Percentiles rank a stretch among this genome's conserved stretches.
These are phyloP conservation scores for Rattus rattus DNA, from an alignment of 2,113 vertebrate genomes.

Conservation along the genomic window DNA sequence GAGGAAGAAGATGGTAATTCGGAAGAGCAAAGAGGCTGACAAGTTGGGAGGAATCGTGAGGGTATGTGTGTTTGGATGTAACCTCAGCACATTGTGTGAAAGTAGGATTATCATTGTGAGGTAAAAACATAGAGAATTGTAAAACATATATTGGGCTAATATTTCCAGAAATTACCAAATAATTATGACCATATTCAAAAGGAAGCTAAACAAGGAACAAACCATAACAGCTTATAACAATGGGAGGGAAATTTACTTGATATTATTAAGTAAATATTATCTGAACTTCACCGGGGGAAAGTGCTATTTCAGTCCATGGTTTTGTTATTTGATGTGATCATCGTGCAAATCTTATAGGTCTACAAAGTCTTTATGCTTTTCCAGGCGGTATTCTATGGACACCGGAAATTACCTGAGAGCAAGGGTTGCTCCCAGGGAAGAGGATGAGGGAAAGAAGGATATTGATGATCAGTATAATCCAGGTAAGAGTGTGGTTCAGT, in stretches of 20 bases:
- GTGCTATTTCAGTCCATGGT: not conserved
- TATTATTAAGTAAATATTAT: not conserved
- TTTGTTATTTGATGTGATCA: not conserved
- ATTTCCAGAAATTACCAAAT: not conserved
- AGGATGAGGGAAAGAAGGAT: not conserved
- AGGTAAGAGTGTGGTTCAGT: fast-evolving
- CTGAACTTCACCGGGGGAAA: not conserved
- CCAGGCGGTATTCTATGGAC: not conserved
- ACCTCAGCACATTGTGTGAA: not conserved
- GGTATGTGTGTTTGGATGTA: too few species aligned
- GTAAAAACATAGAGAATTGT: not conserved
- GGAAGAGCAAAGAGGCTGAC: not conserved
- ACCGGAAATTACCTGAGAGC: not conserved
- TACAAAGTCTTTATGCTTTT: not conserved
- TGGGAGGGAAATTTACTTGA: not conserved
- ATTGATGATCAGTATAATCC: not conserved
- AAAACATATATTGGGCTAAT: not conserved
- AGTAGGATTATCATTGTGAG: not conserved
- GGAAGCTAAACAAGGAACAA: not conserved
- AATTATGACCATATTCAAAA: not conserved
- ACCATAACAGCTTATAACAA: not conserved
- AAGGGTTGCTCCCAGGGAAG: not conserved
- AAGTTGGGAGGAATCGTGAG: not conserved
- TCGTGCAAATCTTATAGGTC: not conserved
- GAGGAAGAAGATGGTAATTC: too few species aligned